Conservation (phyloP, 92 coral and sea anemone species). For the Pocillopora meandrina region DNA sequence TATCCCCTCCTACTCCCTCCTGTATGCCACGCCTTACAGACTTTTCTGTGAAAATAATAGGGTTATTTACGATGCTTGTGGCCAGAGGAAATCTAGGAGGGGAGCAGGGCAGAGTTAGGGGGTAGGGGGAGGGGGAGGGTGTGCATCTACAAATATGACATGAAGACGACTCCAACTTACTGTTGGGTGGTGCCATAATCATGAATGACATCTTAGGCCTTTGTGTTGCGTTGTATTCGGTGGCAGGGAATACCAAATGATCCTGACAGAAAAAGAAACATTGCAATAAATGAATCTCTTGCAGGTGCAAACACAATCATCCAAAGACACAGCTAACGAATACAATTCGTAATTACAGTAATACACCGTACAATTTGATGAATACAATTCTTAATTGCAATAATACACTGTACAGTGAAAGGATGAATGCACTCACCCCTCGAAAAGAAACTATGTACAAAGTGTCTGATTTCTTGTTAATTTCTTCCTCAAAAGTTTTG, state of each 20-base stretch:
- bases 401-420: too few relatives aligned
- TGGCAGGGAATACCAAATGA: slow-evolving; percentile 89
- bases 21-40: too few relatives aligned
- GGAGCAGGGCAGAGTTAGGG: too few relatives aligned
- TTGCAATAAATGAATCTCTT: background rate
- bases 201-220: slow-evolving; percentile 95
- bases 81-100: too few relatives aligned
- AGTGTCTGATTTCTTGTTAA: slow-evolving; percentile 83
- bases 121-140: too few relatives aligned
- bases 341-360: background rate
- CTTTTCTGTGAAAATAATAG: too few relatives aligned
- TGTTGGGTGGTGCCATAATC: slow-evolving; percentile 91
- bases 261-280: slow-evolving; percentile 52
- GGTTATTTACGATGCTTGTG: too few relatives aligned
- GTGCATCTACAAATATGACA: too few relatives aligned
- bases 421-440: slow-evolving; percentile 58
- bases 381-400: background rate
- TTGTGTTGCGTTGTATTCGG: slow-evolving; percentile 78
- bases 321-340: background rate
- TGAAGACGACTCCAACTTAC: slow-evolving; percentile 46
- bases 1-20: too few relatives aligned
- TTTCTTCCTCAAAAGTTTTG: slow-evolving; percentile 84
- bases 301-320: background rate
- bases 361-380: too few relatives aligned
- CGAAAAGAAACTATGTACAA: slow-evolving; percentile 88